Evolutionary conservation across 2,888 invertebrate genomes (phyloP).

Genomic region (Tetranychus piercei): DNA sequence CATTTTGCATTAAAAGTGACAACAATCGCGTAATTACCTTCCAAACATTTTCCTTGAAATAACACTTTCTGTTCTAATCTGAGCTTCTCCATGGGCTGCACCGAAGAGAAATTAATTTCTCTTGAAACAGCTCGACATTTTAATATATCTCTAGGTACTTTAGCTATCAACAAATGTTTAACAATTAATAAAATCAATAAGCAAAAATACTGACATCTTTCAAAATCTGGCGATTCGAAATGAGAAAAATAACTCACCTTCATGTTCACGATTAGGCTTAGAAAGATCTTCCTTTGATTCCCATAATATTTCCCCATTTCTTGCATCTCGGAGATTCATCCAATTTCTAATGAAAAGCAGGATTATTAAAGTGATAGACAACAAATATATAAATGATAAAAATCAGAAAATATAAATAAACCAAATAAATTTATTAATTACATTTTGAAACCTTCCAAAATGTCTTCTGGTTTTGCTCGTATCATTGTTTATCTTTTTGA

Average conservation of each 20-base stretch:
- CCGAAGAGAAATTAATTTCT: conserved; percentile 41
- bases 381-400: not conserved
- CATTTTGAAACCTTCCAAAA: conserved; percentile 27
- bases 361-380: not conserved
- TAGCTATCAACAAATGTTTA: conserved; percentile 42
- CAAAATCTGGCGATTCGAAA: not conserved
- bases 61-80: conserved; percentile 59
- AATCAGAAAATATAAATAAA: not conserved
- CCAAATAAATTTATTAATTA: conserved; percentile 15
- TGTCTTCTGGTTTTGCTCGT: conserved; percentile 27
- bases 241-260: conserved; percentile 34
- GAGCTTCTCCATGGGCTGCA: conserved; percentile 85
- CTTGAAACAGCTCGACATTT: conserved; percentile 54
- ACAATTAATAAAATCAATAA: not conserved
- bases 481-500: not conserved
- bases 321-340: conserved; percentile 92
- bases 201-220: not conserved
- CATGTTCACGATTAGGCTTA: conserved; percentile 67
- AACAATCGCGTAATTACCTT: conserved; percentile 35
- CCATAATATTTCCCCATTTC: conserved; percentile 82
- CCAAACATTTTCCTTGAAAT: conserved; percentile 66
- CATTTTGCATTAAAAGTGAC: not conserved
- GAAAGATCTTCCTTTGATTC: conserved; percentile 87
- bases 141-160: conserved; percentile 86
- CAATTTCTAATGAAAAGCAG: conserved; percentile 47